phyloP scores from a whole-genome alignment of 2,113 vertebrate species.

The Gambusia holbrooki region DNA sequence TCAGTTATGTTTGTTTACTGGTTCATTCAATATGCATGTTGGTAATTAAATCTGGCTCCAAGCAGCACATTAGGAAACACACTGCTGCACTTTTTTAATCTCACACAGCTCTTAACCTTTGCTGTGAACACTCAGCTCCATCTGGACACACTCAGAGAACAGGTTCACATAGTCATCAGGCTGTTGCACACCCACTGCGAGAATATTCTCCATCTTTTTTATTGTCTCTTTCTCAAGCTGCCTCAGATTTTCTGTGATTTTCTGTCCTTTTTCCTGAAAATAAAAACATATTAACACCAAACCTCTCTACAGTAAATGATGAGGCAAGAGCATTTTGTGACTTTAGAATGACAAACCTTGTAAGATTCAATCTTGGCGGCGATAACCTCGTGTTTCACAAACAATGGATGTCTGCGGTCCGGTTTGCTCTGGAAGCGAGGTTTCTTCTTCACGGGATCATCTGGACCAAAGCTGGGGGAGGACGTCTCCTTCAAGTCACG shows the following conservation, averaged over 20 bases:
- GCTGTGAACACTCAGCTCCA: slow-evolving; percentile 85
- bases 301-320: neutral
- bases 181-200: slow-evolving; percentile 77
- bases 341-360: slow-evolving; percentile 72
- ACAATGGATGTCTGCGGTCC: slow-evolving; percentile 90
- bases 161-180: slow-evolving; percentile 78
- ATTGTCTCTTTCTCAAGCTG: slow-evolving; percentile 85
- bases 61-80: neutral
- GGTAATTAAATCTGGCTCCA: neutral
- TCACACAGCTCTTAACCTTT: slow-evolving; percentile 40
- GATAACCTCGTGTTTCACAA: slow-evolving; percentile 87
- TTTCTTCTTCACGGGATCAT: slow-evolving; percentile 88
- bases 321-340: neutral
- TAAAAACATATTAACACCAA: neutral
- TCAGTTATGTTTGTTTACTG: neutral
- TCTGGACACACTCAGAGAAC: slow-evolving; percentile 80
- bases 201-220: slow-evolving; percentile 82
- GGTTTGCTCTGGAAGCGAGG: slow-evolving; percentile 89
- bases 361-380: slow-evolving; percentile 78
- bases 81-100: neutral
- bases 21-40: neutral
- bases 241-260: slow-evolving; percentile 80
- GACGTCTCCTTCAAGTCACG: slow-evolving; percentile 82
- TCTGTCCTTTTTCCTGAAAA: slow-evolving; percentile 82
- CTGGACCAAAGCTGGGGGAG: slow-evolving; percentile 87